phyloP scores from a whole-genome alignment of 1,140 invertebrate species.

The Sminthurides bifidus region DNA sequence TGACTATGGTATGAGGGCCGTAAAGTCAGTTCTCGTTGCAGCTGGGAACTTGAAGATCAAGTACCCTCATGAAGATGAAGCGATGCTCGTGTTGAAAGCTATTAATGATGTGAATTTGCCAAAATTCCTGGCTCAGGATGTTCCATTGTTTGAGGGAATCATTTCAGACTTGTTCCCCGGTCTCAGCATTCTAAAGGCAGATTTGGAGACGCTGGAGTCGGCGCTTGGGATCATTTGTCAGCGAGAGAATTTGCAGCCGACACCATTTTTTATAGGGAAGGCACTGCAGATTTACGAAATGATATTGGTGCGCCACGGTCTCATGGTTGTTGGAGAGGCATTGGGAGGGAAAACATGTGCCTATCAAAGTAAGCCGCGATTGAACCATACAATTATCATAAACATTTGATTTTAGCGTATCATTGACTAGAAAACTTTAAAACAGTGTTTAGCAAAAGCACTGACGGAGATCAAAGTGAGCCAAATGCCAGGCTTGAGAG shows the following conservation, averaged over 20 bases:
- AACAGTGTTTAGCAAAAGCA: slow-evolving; percentile 54
- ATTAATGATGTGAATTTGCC: slow-evolving; percentile 89
- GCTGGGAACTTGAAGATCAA: slow-evolving; percentile 72
- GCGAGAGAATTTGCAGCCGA: slow-evolving; percentile 55
- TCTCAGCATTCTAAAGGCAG: slow-evolving; percentile 50
- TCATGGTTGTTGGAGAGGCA: slow-evolving; percentile 83
- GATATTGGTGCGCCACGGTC: slow-evolving; percentile 79
- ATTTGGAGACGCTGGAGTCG: slow-evolving; percentile 52
- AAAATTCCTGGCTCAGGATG: slow-evolving; percentile 78
- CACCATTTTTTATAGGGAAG: slow-evolving; percentile 63
- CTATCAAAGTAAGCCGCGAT: slow-evolving; percentile 48
- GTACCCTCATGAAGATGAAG: slow-evolving; percentile 58
- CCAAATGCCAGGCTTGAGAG: slow-evolving; percentile 46
- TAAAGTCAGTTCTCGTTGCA: slow-evolving; percentile 74
- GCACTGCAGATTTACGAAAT: slow-evolving; percentile 76
- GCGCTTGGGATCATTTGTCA: slow-evolving; percentile 48
- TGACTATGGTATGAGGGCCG: slow-evolving; percentile 80
- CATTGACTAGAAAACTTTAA: background rate
- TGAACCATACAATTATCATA: background rate
- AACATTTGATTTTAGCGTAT: too few relatives aligned
- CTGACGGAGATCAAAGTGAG: slow-evolving; percentile 49
- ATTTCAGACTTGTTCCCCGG: slow-evolving; percentile 82
- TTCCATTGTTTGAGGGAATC: slow-evolving; percentile 82
- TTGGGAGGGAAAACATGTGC: slow-evolving; percentile 78
- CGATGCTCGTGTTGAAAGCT: slow-evolving; percentile 60